Percentiles rank a stretch among this genome's conserved stretches.
Evolutionary conservation across 2,888 invertebrate genomes (phyloP).

Genomic region (Lasioglossum oenotherae): DNA sequence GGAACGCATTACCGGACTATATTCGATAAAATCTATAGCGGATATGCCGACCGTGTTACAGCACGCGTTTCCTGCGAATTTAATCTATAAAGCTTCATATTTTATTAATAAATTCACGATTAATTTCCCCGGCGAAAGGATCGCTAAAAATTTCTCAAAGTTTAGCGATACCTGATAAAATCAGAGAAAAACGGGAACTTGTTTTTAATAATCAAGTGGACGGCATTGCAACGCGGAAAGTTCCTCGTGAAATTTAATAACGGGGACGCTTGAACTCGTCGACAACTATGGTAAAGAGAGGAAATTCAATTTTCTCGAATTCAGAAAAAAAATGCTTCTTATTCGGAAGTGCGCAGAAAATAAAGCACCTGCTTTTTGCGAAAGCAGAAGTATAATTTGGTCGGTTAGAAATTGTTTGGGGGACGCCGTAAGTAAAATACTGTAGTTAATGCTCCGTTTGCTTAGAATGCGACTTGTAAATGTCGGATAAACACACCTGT

Average conservation of each 20-base stretch:
- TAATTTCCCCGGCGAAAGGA: not conserved
- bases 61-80: not conserved
- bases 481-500: not conserved
- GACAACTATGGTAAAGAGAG: not conserved
- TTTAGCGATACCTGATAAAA: not conserved
- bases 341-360: not conserved
- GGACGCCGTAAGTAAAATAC: not conserved
- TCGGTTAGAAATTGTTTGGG: not conserved
- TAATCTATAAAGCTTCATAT: slow-evolving; percentile 4
- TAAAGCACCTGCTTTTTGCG: not conserved
- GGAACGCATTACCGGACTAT: slow-evolving; percentile 14
- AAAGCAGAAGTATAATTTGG: not conserved
- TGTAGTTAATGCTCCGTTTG: not conserved
- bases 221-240: slow-evolving; percentile 20
- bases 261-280: slow-evolving; percentile 8
- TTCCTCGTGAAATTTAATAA: slow-evolving; percentile 46
- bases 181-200: not conserved
- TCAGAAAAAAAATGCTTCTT: not conserved
- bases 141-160: not conserved
- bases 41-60: not conserved
- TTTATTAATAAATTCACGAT: not conserved
- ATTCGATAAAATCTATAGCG: not conserved
- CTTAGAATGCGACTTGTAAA: not conserved
- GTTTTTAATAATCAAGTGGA: slow-evolving; percentile 49
- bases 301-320: not conserved